Evolutionary conservation across 2,888 invertebrate species (phyloP).

Genomic region (Nomada goodeniana): DNA sequence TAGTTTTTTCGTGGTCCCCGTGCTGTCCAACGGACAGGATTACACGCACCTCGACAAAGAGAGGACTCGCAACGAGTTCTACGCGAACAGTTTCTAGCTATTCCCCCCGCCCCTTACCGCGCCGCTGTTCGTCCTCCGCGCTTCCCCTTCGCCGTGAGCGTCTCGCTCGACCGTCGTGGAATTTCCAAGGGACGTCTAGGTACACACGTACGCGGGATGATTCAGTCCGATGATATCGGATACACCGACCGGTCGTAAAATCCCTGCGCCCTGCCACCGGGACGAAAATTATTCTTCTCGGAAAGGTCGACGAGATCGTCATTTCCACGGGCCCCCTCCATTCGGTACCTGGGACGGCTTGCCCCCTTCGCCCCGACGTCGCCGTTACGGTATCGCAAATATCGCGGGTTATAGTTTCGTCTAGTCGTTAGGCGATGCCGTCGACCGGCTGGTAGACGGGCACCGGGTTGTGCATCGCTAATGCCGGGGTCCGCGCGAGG

Average conservation of each 20-base stretch:
- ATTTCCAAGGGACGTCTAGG: slow-evolving; percentile 53
- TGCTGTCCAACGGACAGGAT: slow-evolving; percentile 10
- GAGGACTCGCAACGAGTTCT: slow-evolving; percentile 41
- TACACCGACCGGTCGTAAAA: slow-evolving; percentile 35
- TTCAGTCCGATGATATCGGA: slow-evolving; percentile 48
- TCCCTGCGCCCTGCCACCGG: slow-evolving; percentile 3
- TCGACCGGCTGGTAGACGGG: not conserved
- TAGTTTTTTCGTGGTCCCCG: slow-evolving; percentile 21
- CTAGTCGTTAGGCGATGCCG: not conserved
- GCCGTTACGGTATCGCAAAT: slow-evolving; percentile 30
- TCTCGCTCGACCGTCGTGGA: slow-evolving; percentile 27
- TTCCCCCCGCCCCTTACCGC: not conserved
- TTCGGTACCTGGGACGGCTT: no score
- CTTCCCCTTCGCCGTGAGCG: slow-evolving; percentile 14
- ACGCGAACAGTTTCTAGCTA: slow-evolving; percentile 52
- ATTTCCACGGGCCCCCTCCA: not conserved
- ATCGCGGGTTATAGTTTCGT: not conserved
- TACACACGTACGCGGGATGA: slow-evolving; percentile 27
- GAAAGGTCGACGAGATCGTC: not conserved
- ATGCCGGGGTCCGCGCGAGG: slow-evolving; percentile 33
- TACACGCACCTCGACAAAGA: slow-evolving; percentile 38
- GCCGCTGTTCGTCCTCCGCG: slow-evolving; percentile 17
- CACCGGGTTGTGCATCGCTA: slow-evolving; percentile 38
- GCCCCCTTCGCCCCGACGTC: no score
- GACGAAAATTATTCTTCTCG: slow-evolving; percentile 26